Evolutionary conservation across 2,888 invertebrate species (phyloP), one percentile per base, ranked within the genome.

Genomic region (Dynastes grantii): DNA sequence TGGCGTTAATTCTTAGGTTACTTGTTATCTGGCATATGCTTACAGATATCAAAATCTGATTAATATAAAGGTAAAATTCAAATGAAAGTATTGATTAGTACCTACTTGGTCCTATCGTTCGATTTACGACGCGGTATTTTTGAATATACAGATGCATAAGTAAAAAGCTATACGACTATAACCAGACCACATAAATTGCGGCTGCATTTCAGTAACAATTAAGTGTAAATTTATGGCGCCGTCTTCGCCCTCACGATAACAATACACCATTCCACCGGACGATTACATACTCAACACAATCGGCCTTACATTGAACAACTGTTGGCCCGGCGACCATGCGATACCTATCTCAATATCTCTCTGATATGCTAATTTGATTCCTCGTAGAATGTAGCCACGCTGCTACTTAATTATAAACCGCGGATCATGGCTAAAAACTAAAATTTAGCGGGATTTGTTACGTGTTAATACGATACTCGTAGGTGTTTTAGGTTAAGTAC

Each of bases 121-220:
- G 45, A 87, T 87, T 84, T 86, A 86, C 86, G 85, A 87, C 87
- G 86, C 71, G 77, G 58, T 45, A 32, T 27, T 45, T 22, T 58
- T 75, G 61, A 75, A 27, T 61, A 40, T 61, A 75, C 27, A 76
- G 84, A 83, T 82, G 64, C 32, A 45, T 45, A 45, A 45, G 45
- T 45, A 45, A 83, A 22, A 22, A 84, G 85, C 22, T 87, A 87
- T 87, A 87, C 87, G 85, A 85, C 83, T 83, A 84, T 83, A 85
- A 84, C 84, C 84, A 83, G 86, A 81, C 83, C 82, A 81, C 83
- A 87, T 88, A 87, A 87, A 87, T 87, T 82, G 83, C 85, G 82
- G 82, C 82, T 80, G 85, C 85, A 87, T 88, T 87, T 88, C 88
- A 87, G 85, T 87, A 88, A 88, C 87, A 88, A 88, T 88, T 88